Base-by-base conservation (phyloP, 2,888 invertebrate species). In the Muscina levida region DNA sequence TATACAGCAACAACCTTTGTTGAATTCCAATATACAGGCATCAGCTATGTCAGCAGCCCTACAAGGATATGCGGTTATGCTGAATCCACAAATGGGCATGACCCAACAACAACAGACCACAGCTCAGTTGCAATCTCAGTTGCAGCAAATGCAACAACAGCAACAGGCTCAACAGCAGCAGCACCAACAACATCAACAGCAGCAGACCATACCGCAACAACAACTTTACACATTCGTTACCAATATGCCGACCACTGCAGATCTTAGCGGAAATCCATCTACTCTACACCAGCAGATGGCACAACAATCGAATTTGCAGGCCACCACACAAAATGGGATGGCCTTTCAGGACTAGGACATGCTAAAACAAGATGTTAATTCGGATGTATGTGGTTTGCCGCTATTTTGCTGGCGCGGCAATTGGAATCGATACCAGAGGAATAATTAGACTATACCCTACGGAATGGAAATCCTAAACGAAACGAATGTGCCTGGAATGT, bases 21-120 rank as follows among this genome's bases (percentile, higher is more conserved):
- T 74, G 77, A 82, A 77, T 82, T 65, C 79, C 53, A 84, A 59
- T 77, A 44, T 70, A 53, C 67, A 77, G 82, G 76, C 83, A 73
- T 75, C 83, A 73, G 77, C 83, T 76, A 80, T 82, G 81, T 67
- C 79, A 66, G 82, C 72, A 17, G 59, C 68, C 56, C 53, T 76
- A 1, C 77, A 82, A 56, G 75, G 72, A 1, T 82, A 78, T 62
- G 65, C 77, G 8, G 70, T 72, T 42, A 82, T 78, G 77, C 71
- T 65, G 42, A 79, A 79, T 78, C 82, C 71, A 1, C 82, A 79
- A 56, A 13, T 72, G 17, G 8, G 65, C 26, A 72, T 77, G 74
- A 72, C 66, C 15, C 67, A 42, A 22, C 73, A 79, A 42, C 77
- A 53, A 53, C 73, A 75, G 3, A 8, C 31, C 3, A 31, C 31